Evolutionary conservation across 1,140 invertebrate genomes (phyloP).

Genomic region (Euura saliciscinereae): DNA sequence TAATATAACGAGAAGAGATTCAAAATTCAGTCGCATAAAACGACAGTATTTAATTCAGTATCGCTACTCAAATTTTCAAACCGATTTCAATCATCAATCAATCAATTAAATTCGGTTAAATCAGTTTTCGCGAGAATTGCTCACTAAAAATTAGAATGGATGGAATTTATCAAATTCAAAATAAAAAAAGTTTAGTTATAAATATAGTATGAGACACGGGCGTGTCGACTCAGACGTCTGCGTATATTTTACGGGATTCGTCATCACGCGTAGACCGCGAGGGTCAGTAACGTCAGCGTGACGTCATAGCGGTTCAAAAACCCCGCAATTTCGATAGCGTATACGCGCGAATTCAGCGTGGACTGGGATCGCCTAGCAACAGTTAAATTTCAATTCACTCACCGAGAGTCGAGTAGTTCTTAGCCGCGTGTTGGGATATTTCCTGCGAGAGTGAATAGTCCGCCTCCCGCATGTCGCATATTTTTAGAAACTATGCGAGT

Average conservation of each 20-base stretch:
- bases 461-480: neutral
- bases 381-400: neutral
- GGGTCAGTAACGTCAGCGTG: neutral
- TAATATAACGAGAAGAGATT: no score
- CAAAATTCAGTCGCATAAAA: no score
- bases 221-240: no score
- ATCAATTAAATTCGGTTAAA: no score
- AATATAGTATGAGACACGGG: no score
- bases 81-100: no score
- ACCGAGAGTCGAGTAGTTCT: neutral
- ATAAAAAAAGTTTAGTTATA: no score
- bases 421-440: neutral
- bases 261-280: neutral
- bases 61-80: no score
- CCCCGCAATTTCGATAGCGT: neutral
- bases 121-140: no score
- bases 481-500: neutral
- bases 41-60: no score
- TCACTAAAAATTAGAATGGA: no score
- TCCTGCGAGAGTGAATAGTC: neutral
- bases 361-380: neutral
- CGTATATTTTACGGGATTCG: neutral
- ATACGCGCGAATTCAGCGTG: conserved; percentile 2
- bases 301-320: neutral
- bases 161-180: no score